Conservation (phyloP, 2,888 invertebrate species). For the Cynaeus angustus region DNA sequence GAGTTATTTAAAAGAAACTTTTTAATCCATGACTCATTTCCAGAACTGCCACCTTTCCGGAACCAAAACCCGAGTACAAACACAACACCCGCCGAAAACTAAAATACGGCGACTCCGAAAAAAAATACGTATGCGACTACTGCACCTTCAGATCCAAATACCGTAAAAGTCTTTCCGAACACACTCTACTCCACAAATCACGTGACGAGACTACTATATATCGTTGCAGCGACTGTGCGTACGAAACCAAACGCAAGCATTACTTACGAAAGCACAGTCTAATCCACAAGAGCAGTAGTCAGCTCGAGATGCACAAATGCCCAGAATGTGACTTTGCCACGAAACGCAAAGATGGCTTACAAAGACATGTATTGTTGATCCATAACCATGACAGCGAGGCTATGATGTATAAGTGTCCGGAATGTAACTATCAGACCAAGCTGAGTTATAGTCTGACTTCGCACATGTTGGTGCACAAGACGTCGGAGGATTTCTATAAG, state of each 20-base stretch:
- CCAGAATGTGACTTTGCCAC: slow-evolving; percentile 45
- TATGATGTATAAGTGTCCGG: slow-evolving; percentile 47
- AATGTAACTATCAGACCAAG: slow-evolving; percentile 50
- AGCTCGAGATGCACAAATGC: slow-evolving; percentile 46
- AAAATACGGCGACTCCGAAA: slow-evolving; percentile 34
- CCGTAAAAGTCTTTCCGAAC: slow-evolving; percentile 47
- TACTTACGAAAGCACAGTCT: slow-evolving; percentile 47
- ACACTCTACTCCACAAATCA: slow-evolving; percentile 47
- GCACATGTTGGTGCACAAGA: slow-evolving; percentile 49
- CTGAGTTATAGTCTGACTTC: slow-evolving; percentile 47
- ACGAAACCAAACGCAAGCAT: slow-evolving; percentile 47
- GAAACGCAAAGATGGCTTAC: slow-evolving; percentile 48
- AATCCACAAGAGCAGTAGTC: slow-evolving; percentile 35
- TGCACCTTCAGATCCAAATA: slow-evolving; percentile 50
- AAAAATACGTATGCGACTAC: slow-evolving; percentile 45
- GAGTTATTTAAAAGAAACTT: too few relatives aligned
- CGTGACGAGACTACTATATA: slow-evolving; percentile 48
- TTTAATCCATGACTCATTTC: background rate
- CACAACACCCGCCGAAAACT: slow-evolving; percentile 30
- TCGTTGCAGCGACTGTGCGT: slow-evolving; percentile 48
- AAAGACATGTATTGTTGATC: slow-evolving; percentile 41
- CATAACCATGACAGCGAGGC: slow-evolving; percentile 46
- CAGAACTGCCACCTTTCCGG: background rate
- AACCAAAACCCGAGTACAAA: slow-evolving; percentile 18
- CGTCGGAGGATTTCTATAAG: slow-evolving; percentile 47